These are phyloP conservation scores for Eupithecia vulgata DNA, from an alignment of 2,888 invertebrate genomes.

Conservation along the genomic window DNA sequence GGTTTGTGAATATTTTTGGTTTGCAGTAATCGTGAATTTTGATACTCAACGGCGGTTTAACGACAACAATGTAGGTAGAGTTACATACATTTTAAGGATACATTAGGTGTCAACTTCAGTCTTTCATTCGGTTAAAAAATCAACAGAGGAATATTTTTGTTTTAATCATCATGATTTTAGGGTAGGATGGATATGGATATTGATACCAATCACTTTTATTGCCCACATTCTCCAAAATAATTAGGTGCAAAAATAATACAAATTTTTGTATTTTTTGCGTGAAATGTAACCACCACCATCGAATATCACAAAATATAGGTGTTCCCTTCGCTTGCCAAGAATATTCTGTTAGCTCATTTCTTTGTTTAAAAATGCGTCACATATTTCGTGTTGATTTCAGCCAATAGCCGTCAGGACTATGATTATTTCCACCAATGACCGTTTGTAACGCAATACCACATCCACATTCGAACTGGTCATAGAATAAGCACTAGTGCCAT, in stretches of 20 bases:
- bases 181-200: background rate
- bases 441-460: slow-evolving; percentile 57
- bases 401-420: slow-evolving; percentile 21
- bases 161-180: background rate
- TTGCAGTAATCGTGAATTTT: slow-evolving; percentile 28
- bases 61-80: slow-evolving; percentile 5
- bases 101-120: background rate
- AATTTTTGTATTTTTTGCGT: background rate
- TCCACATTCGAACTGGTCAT: slow-evolving; percentile 55
- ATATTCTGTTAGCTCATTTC: slow-evolving; percentile 18
- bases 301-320: background rate
- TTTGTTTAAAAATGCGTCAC: slow-evolving; percentile 21
- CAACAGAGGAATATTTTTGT: background rate
- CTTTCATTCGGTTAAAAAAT: background rate
- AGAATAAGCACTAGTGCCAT: slow-evolving; percentile 31
- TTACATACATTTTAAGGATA: slow-evolving; percentile 2
- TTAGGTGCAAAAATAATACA: background rate
- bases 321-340: slow-evolving; percentile 2
- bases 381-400: slow-evolving; percentile 21
- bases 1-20: slow-evolving; percentile 33
- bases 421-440: slow-evolving; percentile 37
- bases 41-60: slow-evolving; percentile 16
- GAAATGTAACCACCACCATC: background rate
- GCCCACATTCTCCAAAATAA: background rate
- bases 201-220: background rate